Conservation (phyloP, 2,888 invertebrate genomes). For the Gisinianus flammeolus region DNA sequence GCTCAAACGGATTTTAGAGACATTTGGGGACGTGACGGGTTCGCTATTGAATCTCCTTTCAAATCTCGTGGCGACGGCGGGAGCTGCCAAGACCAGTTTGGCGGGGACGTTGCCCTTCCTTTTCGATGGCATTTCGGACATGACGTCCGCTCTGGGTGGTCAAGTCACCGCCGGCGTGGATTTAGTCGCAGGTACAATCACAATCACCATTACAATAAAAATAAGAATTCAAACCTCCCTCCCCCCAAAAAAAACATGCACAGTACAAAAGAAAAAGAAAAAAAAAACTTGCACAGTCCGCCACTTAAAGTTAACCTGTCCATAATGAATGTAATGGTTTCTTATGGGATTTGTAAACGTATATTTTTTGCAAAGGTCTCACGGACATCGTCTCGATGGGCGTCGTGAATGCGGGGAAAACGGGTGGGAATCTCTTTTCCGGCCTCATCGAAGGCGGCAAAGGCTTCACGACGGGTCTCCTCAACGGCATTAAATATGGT, state of each 20-base stretch:
- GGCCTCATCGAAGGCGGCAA: conserved; percentile 58
- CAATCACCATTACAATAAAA: no score
- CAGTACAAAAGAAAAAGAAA: not conserved
- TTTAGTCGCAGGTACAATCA: conserved; percentile 57
- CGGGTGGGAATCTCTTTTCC: conserved; percentile 57
- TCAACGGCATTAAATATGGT: conserved; percentile 55
- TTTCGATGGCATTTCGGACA: conserved; percentile 58
- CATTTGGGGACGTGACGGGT: conserved; percentile 58
- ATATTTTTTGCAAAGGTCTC: no score
- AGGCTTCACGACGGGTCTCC: conserved; percentile 57
- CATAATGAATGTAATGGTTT: no score
- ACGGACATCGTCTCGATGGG: conserved; percentile 58
- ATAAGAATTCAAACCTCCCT: no score
- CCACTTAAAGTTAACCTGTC: not conserved
- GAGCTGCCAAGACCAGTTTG: conserved; percentile 58
- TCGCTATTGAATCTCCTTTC: conserved; percentile 57
- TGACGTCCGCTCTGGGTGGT: conserved; percentile 55
- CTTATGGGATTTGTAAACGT: not conserved
- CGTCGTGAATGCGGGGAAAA: conserved; percentile 58
- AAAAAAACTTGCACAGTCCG: not conserved
- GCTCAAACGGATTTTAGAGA: conserved; percentile 57
- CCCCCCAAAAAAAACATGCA: no score
- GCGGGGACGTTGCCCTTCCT: conserved; percentile 58
- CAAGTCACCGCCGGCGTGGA: conserved; percentile 58
- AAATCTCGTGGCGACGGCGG: conserved; percentile 57